Evolutionary conservation across 2,113 vertebrate genomes (phyloP).

Genomic region (Psettodes erumei): DNA sequence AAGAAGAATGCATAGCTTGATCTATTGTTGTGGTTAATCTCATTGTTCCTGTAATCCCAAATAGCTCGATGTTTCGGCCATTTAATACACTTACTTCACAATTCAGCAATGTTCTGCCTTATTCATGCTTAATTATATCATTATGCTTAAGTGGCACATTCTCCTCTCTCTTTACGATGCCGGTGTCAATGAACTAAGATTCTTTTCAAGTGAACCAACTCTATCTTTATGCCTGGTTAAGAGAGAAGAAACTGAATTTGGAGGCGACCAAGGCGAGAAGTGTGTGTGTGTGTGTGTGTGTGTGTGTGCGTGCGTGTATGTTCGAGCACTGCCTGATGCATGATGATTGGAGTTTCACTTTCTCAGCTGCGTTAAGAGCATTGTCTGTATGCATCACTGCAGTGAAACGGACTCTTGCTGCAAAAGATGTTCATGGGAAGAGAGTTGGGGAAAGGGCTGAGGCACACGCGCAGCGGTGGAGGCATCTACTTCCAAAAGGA

Average conservation of each 20-base stretch:
- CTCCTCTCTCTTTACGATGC: conserved; percentile 49
- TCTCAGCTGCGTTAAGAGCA: conserved; percentile 61
- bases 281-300: too few relatives aligned
- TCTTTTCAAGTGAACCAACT: conserved; percentile 51
- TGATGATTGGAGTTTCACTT: conserved; percentile 64
- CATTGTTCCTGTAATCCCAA: conserved; percentile 74
- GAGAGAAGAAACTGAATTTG: conserved; percentile 19
- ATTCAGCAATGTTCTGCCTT: conserved; percentile 51
- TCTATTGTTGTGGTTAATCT: conserved; percentile 67
- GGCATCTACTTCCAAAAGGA: conserved; percentile 78
- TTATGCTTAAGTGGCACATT: conserved; percentile 56
- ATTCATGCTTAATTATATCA: conserved; percentile 61
- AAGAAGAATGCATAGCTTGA: conserved; percentile 50
- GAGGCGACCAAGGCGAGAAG: background rate
- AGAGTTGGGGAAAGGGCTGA: conserved; percentile 61
- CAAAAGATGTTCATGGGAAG: conserved; percentile 70
- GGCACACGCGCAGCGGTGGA: conserved; percentile 64
- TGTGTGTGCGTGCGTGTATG: background rate
- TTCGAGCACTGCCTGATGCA: conserved; percentile 34
- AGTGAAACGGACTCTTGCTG: conserved; percentile 65
- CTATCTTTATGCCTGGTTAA: conserved; percentile 52
- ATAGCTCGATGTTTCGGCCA: conserved; percentile 59
- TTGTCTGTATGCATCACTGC: conserved; percentile 70
- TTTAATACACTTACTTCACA: conserved; percentile 65
- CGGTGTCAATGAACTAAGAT: conserved; percentile 33